phyloP scores from a whole-genome alignment of 1,140 invertebrate genomes.

The Camponotus vicinus region DNA sequence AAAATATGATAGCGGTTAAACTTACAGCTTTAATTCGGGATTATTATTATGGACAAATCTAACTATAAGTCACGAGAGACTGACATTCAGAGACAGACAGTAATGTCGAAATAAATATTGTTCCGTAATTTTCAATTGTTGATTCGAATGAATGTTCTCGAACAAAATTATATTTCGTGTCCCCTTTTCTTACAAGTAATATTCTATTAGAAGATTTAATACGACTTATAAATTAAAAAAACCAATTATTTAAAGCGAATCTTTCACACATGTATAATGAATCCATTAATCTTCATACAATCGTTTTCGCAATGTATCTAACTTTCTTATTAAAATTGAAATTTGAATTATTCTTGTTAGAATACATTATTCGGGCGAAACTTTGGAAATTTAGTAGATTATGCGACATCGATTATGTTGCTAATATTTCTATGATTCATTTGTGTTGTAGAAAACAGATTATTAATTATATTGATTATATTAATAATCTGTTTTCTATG shows the following conservation, averaged over 20 bases:
- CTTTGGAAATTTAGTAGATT: background rate
- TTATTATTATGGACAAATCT: background rate
- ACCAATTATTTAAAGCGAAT: background rate
- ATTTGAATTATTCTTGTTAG: background rate
- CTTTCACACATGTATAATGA: background rate
- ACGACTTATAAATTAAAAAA: background rate
- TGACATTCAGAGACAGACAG: background rate
- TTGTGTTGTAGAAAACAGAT: background rate
- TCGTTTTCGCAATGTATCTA: background rate
- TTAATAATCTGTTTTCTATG: no score
- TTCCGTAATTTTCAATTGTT: no score
- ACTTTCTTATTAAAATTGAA: conserved; percentile 6
- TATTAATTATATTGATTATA: no score
- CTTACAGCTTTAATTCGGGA: background rate
- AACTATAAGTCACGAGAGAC: background rate
- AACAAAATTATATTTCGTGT: background rate
- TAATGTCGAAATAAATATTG: background rate
- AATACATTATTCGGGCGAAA: background rate
- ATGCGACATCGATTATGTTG: background rate
- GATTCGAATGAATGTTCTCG: no score
- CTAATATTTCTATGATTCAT: background rate
- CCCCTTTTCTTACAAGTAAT: background rate
- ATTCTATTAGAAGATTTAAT: conserved; percentile 12
- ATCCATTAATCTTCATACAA: conserved; percentile 13
- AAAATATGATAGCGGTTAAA: background rate